These are phyloP conservation scores for Eupeodes corollae DNA, from an alignment of 1,140 invertebrate species.

Conservation along the genomic window DNA sequence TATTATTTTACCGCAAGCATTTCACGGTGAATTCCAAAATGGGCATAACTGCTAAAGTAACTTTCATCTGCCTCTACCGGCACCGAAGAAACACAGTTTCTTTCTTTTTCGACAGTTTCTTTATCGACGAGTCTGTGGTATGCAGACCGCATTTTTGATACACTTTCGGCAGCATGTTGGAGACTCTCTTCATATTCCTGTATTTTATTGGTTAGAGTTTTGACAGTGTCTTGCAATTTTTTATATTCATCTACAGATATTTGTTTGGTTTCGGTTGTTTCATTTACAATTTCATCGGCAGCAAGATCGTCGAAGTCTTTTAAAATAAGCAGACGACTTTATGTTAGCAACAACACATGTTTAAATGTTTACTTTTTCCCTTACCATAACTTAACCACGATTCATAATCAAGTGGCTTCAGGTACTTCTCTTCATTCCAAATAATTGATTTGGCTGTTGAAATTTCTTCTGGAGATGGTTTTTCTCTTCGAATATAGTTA, in stretches of 20 bases:
- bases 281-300: constrained; percentile 3
- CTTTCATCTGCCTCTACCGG: constrained; percentile 51
- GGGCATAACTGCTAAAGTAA: constrained; percentile 93
- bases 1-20: constrained; percentile 73
- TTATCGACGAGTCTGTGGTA: constrained; percentile 40
- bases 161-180: constrained; percentile 48
- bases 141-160: constrained; percentile 49
- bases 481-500: constrained; percentile 67
- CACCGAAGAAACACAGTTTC: constrained; percentile 23
- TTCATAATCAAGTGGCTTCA: constrained; percentile 70
- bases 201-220: constrained; percentile 38
- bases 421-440: constrained; percentile 66
- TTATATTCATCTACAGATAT: constrained; percentile 6
- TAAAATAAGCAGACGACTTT: not conserved
- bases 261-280: constrained; percentile 8
- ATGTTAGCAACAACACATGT: not conserved
- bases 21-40: constrained; percentile 96
- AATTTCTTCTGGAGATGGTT: constrained; percentile 46
- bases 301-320: constrained; percentile 18
- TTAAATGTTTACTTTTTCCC: constrained; percentile 13
- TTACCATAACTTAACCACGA: constrained; percentile 74
- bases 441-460: constrained; percentile 39
- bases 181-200: constrained; percentile 41
- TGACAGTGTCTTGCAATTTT: constrained; percentile 4
- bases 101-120: constrained; percentile 15